Evolutionary conservation across 2,888 invertebrate species (phyloP).

Genomic region (Aspidapion aeneum): DNA sequence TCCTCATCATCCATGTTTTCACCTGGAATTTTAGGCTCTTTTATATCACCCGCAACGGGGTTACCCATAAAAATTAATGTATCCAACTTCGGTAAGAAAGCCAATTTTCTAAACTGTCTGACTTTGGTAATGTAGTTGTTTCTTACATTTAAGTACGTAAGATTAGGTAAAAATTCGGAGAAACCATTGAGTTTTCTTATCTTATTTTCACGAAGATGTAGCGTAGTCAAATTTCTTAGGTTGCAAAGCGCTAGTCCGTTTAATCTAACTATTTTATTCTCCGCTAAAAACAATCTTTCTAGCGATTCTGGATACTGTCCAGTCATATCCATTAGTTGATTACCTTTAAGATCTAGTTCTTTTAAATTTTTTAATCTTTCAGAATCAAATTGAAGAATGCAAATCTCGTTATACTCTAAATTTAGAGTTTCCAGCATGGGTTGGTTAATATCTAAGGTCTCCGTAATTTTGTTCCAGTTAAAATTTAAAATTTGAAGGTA

Average conservation of each 20-base stretch:
- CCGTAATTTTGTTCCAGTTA: slow-evolving; percentile 52
- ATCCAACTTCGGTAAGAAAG: slow-evolving; percentile 50
- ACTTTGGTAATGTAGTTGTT: slow-evolving; percentile 53
- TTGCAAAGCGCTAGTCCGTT: slow-evolving; percentile 53
- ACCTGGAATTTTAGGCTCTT: slow-evolving; percentile 7
- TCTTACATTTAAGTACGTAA: slow-evolving; percentile 57
- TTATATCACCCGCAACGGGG: slow-evolving; percentile 43
- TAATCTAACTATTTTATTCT: slow-evolving; percentile 34
- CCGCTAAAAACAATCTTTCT: slow-evolving; percentile 65
- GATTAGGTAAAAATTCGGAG: slow-evolving; percentile 43
- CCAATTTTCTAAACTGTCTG: slow-evolving; percentile 54
- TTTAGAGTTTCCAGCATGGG: slow-evolving; percentile 55
- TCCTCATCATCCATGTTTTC: slow-evolving; percentile 18
- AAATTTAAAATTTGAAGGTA: slow-evolving; percentile 60
- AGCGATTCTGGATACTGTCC: slow-evolving; percentile 54
- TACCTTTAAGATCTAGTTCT: slow-evolving; percentile 55
- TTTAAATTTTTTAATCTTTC: slow-evolving; percentile 44
- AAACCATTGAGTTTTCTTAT: slow-evolving; percentile 55
- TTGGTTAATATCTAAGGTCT: slow-evolving; percentile 54
- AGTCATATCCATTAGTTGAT: slow-evolving; percentile 48
- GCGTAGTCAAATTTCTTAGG: slow-evolving; percentile 58
- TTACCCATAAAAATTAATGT: slow-evolving; percentile 54
- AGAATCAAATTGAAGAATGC: slow-evolving; percentile 37
- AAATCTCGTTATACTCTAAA: slow-evolving; percentile 48
- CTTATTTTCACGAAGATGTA: slow-evolving; percentile 71